Evolutionary conservation across 2,797 vertebrate species (phyloP).

Genomic region (Lycodopsis pacificus): DNA sequence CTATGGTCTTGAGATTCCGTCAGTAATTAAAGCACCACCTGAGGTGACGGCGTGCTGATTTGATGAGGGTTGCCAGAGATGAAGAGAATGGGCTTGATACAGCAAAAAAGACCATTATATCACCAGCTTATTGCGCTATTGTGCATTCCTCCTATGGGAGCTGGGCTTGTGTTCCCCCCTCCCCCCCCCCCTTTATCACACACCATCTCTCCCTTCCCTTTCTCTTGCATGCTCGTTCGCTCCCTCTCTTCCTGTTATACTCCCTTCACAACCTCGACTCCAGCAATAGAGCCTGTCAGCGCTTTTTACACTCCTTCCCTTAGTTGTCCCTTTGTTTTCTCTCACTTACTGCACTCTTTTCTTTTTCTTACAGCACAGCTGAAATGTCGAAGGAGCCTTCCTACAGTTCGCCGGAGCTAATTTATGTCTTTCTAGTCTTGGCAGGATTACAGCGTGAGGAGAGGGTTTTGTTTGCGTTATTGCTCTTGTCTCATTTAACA

Average conservation of each 20-base stretch:
- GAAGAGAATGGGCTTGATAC: constrained; percentile 72
- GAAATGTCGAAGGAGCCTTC: constrained; percentile 49
- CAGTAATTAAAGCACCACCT: constrained; percentile 79
- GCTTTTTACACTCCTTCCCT: constrained; percentile 63
- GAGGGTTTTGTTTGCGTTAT: constrained; percentile 43
- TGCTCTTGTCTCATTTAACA: constrained; percentile 49
- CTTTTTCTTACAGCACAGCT: constrained; percentile 47
- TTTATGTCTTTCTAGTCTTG: constrained; percentile 56
- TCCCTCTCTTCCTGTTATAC: constrained; percentile 50
- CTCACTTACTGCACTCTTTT: constrained; percentile 53
- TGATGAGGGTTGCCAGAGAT: constrained; percentile 80
- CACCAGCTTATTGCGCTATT: constrained; percentile 76
- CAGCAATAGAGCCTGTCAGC: constrained; percentile 72
- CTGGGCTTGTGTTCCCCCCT: constrained; percentile 68
- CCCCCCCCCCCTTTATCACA: constrained; percentile 53
- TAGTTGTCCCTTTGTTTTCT: constrained; percentile 72
- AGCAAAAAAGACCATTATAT: constrained; percentile 79
- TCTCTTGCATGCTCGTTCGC: constrained; percentile 36
- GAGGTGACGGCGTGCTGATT: constrained; percentile 77
- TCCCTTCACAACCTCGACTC: constrained; percentile 62
- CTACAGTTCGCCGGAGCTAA: constrained; percentile 48
- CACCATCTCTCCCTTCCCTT: constrained; percentile 56
- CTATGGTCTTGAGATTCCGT: constrained; percentile 61
- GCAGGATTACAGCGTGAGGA: constrained; percentile 27
- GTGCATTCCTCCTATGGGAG: constrained; percentile 78